Conservation (phyloP, 2,113 vertebrate genomes). For the Balaeniceps rex region DNA sequence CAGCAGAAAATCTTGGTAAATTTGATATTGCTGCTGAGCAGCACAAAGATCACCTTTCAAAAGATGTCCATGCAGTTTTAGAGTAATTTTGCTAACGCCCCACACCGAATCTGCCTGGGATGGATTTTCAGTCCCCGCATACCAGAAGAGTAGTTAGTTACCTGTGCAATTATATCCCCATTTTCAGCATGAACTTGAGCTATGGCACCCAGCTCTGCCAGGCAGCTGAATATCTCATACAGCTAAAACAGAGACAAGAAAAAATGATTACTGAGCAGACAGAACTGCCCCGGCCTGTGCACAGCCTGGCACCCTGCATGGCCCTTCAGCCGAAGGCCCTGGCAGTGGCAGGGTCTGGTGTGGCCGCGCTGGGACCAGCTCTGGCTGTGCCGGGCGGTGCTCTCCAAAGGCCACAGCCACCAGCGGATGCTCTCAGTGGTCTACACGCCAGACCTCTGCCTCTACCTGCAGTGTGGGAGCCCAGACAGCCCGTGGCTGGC, state of each 20-base stretch:
- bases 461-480: rapidly evolving
- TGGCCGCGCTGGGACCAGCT: background rate
- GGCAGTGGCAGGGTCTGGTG: background rate
- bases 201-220: conserved; percentile 89
- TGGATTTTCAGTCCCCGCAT: background rate
- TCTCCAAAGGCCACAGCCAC: background rate
- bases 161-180: conserved; percentile 96
- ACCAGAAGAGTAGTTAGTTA: conserved; percentile 43
- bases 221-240: conserved; percentile 92
- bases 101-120: background rate
- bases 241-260: conserved; percentile 76
- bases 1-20: background rate
- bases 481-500: rapidly evolving
- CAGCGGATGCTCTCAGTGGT: background rate
- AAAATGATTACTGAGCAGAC: background rate
- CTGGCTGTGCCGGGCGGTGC: rapidly evolving
- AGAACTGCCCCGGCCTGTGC: too few relatives aligned
- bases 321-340: background rate
- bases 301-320: rapidly evolving
- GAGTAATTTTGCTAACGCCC: background rate
- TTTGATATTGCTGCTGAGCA: background rate
- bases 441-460: background rate
- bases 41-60: background rate
- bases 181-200: conserved; percentile 97
- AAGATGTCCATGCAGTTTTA: background rate